Evolutionary conservation across 30 jellyfish, hydroid and myxozoan species (phyloP).

Genomic region (Euphysa ruthae): DNA sequence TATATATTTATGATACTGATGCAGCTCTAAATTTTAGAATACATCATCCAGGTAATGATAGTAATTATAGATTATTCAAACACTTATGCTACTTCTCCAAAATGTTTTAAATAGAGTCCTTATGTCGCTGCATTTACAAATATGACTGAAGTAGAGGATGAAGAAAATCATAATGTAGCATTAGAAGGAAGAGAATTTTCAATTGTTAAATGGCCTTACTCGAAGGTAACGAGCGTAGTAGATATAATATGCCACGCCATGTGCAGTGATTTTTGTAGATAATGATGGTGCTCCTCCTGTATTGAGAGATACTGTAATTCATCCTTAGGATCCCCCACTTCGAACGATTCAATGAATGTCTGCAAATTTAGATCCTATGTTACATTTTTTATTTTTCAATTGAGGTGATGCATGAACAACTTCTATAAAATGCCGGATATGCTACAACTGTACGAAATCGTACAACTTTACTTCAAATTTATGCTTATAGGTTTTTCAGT

Average conservation of each 20-base stretch:
- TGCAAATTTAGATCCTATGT: constrained; percentile 32
- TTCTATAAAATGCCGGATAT: constrained; percentile 3
- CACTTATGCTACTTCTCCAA: too few species aligned
- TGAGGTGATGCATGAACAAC: constrained; percentile 20
- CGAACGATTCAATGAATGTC: not conserved
- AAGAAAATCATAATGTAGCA: not conserved
- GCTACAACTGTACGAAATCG: not conserved
- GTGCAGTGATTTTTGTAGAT: too few species aligned
- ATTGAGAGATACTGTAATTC: constrained; percentile 46
- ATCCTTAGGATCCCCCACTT: constrained; percentile 25
- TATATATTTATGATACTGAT: too few species aligned
- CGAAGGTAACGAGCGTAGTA: constrained; percentile 8
- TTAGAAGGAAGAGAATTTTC: not conserved
- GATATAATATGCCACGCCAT: too few species aligned
- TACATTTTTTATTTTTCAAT: constrained; percentile 15
- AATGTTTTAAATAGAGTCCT: not conserved
- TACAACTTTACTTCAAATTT: not conserved
- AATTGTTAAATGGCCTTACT: not conserved
- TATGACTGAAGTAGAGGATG: not conserved
- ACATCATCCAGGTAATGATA: too few species aligned
- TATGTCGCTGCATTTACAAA: not conserved
- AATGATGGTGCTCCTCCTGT: too few species aligned
- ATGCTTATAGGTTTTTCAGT: not conserved
- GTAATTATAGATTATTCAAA: too few species aligned
- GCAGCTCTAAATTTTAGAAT: too few species aligned